These are phyloP conservation scores for Sycon ciliatum DNA, from an alignment of 37 sponge, comb jelly and placozoan species.

Conservation along the genomic window DNA sequence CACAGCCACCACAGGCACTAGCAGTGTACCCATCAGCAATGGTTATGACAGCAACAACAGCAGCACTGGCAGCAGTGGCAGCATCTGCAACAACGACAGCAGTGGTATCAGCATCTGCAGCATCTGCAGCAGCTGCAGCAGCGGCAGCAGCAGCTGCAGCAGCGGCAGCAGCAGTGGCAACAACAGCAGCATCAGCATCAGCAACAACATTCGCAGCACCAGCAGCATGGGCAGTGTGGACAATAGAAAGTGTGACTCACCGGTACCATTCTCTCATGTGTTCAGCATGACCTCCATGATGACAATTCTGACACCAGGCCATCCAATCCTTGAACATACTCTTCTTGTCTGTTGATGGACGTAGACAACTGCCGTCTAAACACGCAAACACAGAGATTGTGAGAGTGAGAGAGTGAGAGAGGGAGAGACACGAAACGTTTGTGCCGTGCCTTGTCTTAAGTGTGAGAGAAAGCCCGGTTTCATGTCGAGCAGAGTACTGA, in stretches of 20 bases:
- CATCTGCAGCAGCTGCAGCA: neutral
- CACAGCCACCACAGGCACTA: no score
- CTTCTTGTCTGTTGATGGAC: neutral
- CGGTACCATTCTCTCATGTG: slow-evolving; percentile 78
- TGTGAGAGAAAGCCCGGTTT: no score
- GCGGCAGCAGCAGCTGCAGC: no score
- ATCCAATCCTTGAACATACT: slow-evolving; percentile 68
- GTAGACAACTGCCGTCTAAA: neutral
- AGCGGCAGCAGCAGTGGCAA: no score
- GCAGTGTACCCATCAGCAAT: no score
- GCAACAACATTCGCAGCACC: neutral
- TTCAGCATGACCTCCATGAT: slow-evolving; percentile 74
- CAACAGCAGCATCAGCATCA: no score
- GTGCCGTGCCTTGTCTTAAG: no score
- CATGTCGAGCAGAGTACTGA: no score
- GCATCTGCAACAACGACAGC: no score
- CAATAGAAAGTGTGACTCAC: slow-evolving; percentile 23
- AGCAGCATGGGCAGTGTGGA: neutral
- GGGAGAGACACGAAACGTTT: neutral
- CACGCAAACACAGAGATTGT: slow-evolving; percentile 11
- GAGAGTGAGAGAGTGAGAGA: neutral
- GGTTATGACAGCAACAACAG: no score
- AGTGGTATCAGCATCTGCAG: neutral
- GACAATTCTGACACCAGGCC: slow-evolving; percentile 84
- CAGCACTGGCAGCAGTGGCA: no score